Evolutionary conservation across 2,888 invertebrate species (phyloP).

Genomic region (Heterodera filipjevi): DNA sequence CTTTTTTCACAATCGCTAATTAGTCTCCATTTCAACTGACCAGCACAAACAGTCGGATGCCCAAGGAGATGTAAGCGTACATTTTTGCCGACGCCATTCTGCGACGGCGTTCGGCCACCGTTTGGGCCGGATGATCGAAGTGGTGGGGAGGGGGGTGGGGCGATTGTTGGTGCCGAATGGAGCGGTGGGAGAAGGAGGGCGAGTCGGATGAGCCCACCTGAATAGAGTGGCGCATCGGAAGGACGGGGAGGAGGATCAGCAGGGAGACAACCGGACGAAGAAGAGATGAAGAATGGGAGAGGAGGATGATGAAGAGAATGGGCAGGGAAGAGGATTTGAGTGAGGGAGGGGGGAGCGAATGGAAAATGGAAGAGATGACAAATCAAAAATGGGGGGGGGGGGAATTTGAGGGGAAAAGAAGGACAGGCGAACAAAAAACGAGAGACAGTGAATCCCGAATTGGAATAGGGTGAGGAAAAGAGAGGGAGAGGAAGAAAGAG

Average conservation of each 20-base stretch:
- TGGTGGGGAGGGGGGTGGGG: background rate
- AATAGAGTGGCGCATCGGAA: conserved; percentile 10
- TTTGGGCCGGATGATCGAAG: conserved; percentile 1
- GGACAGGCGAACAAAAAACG: background rate
- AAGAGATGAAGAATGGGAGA: background rate
- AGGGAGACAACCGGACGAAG: conserved; percentile 1
- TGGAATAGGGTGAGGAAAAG: no score
- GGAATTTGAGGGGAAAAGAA: background rate
- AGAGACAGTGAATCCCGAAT: no score
- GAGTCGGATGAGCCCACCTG: conserved; percentile 14
- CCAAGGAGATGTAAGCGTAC: conserved; percentile 51
- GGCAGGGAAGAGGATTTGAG: background rate
- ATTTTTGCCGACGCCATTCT: conserved; percentile 39
- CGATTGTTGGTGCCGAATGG: conserved; percentile 1
- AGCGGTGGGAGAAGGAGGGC: background rate
- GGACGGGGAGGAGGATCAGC: background rate
- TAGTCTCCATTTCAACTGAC: no score
- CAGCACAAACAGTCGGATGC: conserved; percentile 57
- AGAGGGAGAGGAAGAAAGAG: no score
- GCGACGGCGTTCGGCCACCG: conserved; percentile 10
- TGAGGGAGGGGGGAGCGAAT: no score
- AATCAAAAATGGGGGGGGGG: background rate
- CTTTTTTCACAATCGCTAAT: no score
- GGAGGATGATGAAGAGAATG: background rate
- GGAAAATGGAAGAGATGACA: background rate